phyloP scores from a whole-genome alignment of 2,113 vertebrate genomes.

The Sarotherodon lohbergeri region DNA sequence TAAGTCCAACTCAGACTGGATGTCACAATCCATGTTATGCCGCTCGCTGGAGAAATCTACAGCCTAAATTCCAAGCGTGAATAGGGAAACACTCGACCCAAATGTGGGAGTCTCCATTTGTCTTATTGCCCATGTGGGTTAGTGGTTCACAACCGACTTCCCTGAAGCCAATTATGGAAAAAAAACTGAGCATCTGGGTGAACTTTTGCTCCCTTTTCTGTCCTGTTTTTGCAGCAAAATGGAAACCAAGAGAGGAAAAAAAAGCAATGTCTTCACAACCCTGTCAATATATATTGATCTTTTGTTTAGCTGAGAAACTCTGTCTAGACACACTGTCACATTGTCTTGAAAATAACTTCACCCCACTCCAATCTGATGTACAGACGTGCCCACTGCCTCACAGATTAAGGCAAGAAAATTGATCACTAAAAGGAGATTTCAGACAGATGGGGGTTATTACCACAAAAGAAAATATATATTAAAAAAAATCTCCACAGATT shows the following conservation, averaged over 20 bases:
- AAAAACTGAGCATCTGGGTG: neutral
- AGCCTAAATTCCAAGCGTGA: conserved; percentile 1
- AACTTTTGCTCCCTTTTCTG: conserved; percentile 4
- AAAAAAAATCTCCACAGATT: neutral
- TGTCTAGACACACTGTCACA: conserved; percentile 50
- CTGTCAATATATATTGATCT: conserved; percentile 62
- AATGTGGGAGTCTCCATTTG: conserved; percentile 36
- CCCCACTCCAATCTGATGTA: neutral
- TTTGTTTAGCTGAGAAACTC: conserved; percentile 33
- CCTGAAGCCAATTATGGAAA: neutral
- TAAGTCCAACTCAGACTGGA: neutral
- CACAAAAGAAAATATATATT: neutral
- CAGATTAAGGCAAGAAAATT: conserved; percentile 33
- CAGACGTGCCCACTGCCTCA: neutral
- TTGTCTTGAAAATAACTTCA: conserved; percentile 27
- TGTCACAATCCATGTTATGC: neutral
- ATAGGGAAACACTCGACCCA: conserved; percentile 23
- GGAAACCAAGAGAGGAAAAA: neutral
- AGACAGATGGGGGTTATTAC: conserved; percentile 14
- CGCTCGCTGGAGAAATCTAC: neutral
- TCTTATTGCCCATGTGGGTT: conserved; percentile 49
- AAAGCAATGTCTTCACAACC: neutral
- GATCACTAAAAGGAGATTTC: conserved; percentile 38
- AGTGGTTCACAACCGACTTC: conserved; percentile 38
- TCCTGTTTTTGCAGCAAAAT: neutral